Percentiles rank a stretch among this genome's conserved stretches.
Evolutionary conservation across 1,140 invertebrate species (phyloP).

Genomic region (Glossosoma conforme): DNA sequence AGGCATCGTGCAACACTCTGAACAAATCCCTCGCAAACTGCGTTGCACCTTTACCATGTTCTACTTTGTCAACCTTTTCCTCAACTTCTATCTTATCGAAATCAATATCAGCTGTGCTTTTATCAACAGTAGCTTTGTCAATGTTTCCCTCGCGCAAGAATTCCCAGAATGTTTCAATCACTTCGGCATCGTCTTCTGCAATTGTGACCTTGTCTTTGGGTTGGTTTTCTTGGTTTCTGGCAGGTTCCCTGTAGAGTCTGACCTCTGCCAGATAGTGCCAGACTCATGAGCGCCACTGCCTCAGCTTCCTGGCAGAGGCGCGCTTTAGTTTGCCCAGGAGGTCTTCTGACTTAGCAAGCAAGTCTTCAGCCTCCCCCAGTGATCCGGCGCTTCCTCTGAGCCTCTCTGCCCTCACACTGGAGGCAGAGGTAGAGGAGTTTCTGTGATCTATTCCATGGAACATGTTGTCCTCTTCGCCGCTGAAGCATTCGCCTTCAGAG

Average conservation of each 20-base stretch:
- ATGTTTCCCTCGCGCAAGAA: constrained; percentile 32
- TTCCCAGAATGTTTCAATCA: constrained; percentile 47
- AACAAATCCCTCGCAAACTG: constrained; percentile 44
- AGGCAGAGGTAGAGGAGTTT: constrained; percentile 13
- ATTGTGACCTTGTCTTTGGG: constrained; percentile 16
- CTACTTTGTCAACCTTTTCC: not conserved
- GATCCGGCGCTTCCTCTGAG: constrained; percentile 16
- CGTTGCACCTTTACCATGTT: constrained; percentile 36
- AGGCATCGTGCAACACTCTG: constrained; percentile 47
- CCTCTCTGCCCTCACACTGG: constrained; percentile 18
- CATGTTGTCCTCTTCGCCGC: constrained; percentile 42
- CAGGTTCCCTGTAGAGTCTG: not conserved
- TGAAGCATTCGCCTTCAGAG: constrained; percentile 68
- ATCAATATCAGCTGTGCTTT: constrained; percentile 4
- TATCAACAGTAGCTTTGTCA: not conserved
- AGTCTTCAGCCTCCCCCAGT: constrained; percentile 36
- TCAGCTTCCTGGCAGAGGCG: constrained; percentile 66
- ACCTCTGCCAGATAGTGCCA: constrained; percentile 40
- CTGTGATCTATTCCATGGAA: constrained; percentile 1
- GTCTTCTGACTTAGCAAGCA: constrained; percentile 59
- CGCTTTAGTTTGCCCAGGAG: constrained; percentile 70
- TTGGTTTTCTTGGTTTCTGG: constrained; percentile 16
- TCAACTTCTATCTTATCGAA: constrained; percentile 3
- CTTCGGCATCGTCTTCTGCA: constrained; percentile 40
- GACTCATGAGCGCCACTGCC: constrained; percentile 73